Conservation (phyloP, 1,140 invertebrate genomes). For the Eriosoma lanigerum region DNA sequence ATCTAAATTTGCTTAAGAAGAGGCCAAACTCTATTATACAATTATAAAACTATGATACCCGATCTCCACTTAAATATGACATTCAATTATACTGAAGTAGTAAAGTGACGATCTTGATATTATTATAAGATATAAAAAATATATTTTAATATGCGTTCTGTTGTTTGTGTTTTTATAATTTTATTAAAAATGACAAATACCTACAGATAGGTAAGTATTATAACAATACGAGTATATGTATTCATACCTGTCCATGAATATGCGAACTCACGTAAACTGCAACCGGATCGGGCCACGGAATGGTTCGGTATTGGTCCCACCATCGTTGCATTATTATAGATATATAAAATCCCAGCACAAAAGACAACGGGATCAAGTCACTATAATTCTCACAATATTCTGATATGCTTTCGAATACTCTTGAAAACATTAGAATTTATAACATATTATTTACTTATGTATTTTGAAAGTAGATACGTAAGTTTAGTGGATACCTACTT, state of each 20-base stretch:
- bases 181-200: too few relatives aligned
- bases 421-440: constrained; percentile 56
- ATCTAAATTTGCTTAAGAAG: too few relatives aligned
- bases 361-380: constrained; percentile 75
- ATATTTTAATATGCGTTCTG: too few relatives aligned
- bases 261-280: constrained; percentile 82
- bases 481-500: neutral
- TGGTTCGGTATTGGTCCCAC: constrained; percentile 84
- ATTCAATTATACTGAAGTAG: too few relatives aligned
- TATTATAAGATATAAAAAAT: too few relatives aligned
- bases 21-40: too few relatives aligned
- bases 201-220: too few relatives aligned
- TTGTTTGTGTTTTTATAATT: too few relatives aligned
- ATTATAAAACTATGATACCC: too few relatives aligned
- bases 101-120: too few relatives aligned
- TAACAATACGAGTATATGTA: neutral
- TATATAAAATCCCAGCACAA: constrained; percentile 76
- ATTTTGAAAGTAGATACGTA: neutral
- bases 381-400: constrained; percentile 77
- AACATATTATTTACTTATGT: too few relatives aligned
- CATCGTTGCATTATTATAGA: constrained; percentile 88
- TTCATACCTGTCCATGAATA: constrained; percentile 65
- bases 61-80: too few relatives aligned
- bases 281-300: constrained; percentile 79
- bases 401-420: constrained; percentile 74